Base-by-base conservation (phyloP, 2,113 vertebrate genomes). In the Leucoraja erinaceus region DNA sequence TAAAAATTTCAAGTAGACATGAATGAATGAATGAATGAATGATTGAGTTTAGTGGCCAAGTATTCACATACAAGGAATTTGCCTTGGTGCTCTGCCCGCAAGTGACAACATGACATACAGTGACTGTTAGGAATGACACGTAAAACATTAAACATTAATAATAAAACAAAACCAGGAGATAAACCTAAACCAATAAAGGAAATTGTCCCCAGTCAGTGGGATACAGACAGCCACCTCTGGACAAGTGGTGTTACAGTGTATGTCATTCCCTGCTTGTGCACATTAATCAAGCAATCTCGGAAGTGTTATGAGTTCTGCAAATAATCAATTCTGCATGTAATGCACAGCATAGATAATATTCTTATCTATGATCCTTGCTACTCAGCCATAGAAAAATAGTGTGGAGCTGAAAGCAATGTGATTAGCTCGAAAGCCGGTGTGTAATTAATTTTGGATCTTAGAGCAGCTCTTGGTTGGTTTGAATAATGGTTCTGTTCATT, bases 401-500 rank as follows among this genome's bases (percentile, higher is more conserved):
- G n/a, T 33, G 83, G 83, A 66, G 83, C 4, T 31, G 18, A 88
- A 88, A 88, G 83, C 28, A n/a, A 66, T 66, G 28, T 66, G 59
- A 63, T 63, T 66, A 31, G 28, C 28, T 88, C 59, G 11, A 88
- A 88, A 88, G 83, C 83, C n/a, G 56, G n/a, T 88, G 83, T 31
- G 83, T 88, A 88, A 88, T 63, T 88, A 88, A 61, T 86, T 86
- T 31, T 86, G 10, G 56, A 86, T 86, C 83, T 86, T 61, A n/a
- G 25, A 28, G 28, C 14, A 28, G 28, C 83, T 61, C 56, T 63
- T 88, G 59, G n/a, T 88, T 63, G 25, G 83, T 14, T 88, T 88
- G 83, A 88, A 88, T n/a, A 88, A 63, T n/a, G 7, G 79, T 31
- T n/a, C 59, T 18, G n/a, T 88, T 63, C 56, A 63, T 88, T 88